Base-by-base conservation (phyloP, 2,797 vertebrate genomes). In the Todus mexicanus region DNA sequence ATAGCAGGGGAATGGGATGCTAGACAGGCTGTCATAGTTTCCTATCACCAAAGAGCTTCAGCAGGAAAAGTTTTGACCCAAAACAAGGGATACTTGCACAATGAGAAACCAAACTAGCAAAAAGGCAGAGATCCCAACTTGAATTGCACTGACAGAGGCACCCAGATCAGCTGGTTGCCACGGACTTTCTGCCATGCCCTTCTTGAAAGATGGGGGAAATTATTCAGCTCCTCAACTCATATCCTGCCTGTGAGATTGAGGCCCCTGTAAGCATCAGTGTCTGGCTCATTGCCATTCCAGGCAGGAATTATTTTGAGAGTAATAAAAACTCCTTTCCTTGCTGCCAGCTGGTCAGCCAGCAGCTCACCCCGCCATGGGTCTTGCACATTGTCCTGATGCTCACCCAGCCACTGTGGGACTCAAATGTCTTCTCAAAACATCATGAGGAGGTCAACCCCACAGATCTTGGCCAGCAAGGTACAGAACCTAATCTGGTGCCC, bases 1-100 rank as follows among this genome's bases (percentile, higher is more conserved):
- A 68, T 2, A 7, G 0, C 45, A 35, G 48, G 15, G 45, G 7
- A 48, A 65, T 0, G 0, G 21, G 20, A 6, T n/a, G 50, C 38
- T 5, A 3, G 14, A 3, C 1, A 8, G 89, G 35, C 35, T 10
- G 8, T 25, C n/a, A 19, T 4, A 0, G 13, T 6, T 43, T 27
- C 12, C 54, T 25, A 8, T 14, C 53, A 78, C 22, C 45, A 42
- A 23, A 14, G 22, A 73, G n/a, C 19, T 86, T 61, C 35, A 12
- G 10, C 18, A 66, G 22, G 31, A 60, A 25, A 33, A 23, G 38
- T 26, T 74, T 21, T 53, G 4, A 63, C 54, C 35, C 38, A 43
- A 45, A 64, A 31, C 10, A 76, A 50, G 4, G 11, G 12, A 47
- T 13, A 68, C 3, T 40, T 66, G 26, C 20, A 27, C 35, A 54